These are phyloP conservation scores for Perizoma affinitatum DNA, from an alignment of 2,888 invertebrate species.

Conservation along the genomic window DNA sequence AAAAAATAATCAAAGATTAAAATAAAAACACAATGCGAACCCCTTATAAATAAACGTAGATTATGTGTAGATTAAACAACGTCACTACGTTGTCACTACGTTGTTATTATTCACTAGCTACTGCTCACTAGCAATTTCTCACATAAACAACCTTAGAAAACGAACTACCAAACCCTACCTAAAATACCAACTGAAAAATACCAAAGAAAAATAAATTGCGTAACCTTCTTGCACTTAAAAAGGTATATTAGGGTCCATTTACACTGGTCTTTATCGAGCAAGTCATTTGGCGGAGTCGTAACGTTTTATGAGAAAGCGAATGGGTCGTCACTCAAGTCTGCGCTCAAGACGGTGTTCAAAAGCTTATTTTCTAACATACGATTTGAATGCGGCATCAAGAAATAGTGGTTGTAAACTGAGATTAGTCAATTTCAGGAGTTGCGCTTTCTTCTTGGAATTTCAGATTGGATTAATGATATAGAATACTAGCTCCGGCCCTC, in stretches of 20 bases:
- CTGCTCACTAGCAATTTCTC: too few species aligned
- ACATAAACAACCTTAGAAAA: conserved; percentile 1
- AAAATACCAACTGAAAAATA: conserved; percentile 16
- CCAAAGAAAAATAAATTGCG: conserved; percentile 24
- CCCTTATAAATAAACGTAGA: too few species aligned
- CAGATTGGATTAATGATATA: too few species aligned
- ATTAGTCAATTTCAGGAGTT: too few species aligned
- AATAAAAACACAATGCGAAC: too few species aligned
- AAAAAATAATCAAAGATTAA: too few species aligned
- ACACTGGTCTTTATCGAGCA: conserved; percentile 32
- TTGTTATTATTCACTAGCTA: too few species aligned
- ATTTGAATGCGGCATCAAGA: conserved; percentile 12
- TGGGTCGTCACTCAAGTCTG: conserved; percentile 42
- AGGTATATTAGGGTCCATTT: conserved; percentile 28
- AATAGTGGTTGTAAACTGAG: not conserved
- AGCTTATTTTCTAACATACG: conserved; percentile 32
- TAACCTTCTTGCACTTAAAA: conserved; percentile 26
- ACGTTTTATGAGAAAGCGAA: conserved; percentile 56
- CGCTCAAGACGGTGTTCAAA: conserved; percentile 35
- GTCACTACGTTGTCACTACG: too few species aligned
- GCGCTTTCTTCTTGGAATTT: too few species aligned
- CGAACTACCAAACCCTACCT: conserved; percentile 13
- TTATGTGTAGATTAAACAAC: too few species aligned
- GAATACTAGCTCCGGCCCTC: too few species aligned
- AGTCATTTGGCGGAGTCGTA: conserved; percentile 45